Evolutionary conservation across 1,140 invertebrate species (phyloP).

Genomic region (Manduca sexta): DNA sequence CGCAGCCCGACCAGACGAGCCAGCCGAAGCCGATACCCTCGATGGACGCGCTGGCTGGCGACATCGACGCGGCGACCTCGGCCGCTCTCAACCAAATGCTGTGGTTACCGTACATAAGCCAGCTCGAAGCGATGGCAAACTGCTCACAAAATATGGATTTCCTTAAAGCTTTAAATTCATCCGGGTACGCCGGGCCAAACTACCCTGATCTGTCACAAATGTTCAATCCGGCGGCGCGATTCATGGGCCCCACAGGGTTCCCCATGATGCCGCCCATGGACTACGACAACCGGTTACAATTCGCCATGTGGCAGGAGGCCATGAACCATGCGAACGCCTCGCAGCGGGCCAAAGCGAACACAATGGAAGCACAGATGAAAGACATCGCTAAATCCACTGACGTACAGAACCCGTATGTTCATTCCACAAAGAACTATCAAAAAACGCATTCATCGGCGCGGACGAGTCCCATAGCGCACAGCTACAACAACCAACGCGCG

Average conservation of each 20-base stretch:
- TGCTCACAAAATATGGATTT: conserved; percentile 69
- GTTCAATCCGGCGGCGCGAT: conserved; percentile 59
- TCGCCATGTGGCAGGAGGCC: conserved; percentile 80
- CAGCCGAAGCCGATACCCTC: conserved; percentile 52
- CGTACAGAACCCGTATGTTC: conserved; percentile 62
- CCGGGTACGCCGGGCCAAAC: conserved; percentile 60
- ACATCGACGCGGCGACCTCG: conserved; percentile 79
- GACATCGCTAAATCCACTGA: conserved; percentile 54
- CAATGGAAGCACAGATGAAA: conserved; percentile 50
- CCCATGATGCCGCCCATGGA: conserved; percentile 69
- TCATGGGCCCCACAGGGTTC: conserved; percentile 60
- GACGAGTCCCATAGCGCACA: conserved; percentile 64
- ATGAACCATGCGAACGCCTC: conserved; percentile 72
- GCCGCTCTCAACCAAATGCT: conserved; percentile 81
- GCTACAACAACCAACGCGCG: conserved; percentile 49
- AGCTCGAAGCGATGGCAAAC: conserved; percentile 71
- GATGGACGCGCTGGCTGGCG: conserved; percentile 71
- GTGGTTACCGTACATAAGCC: conserved; percentile 80
- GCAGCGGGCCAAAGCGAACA: conserved; percentile 43
- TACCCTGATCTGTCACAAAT: conserved; percentile 71
- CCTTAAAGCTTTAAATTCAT: conserved; percentile 65
- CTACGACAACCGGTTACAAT: conserved; percentile 76
- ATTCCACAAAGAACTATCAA: conserved; percentile 61
- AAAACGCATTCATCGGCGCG: conserved; percentile 59
- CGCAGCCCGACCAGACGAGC: conserved; percentile 39